Percentiles rank a stretch among this genome's conserved stretches.
These are phyloP conservation scores for Camptogramma bilineatum DNA, from an alignment of 2,888 invertebrate species.

Conservation along the genomic window DNA sequence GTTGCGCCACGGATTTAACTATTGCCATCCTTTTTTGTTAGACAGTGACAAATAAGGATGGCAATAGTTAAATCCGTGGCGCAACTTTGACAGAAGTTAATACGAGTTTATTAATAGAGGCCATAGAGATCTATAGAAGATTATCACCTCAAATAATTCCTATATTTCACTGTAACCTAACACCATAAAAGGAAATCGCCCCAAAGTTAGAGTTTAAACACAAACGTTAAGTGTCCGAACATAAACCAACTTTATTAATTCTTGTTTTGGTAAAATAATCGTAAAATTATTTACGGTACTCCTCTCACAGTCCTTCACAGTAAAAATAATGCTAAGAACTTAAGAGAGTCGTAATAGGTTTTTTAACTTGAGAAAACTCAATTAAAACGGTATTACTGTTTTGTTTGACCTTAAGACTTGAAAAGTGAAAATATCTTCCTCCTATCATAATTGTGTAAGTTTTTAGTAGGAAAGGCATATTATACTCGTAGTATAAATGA, in stretches of 20 bases:
- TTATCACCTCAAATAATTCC: too few relatives aligned
- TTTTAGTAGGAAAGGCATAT: too few relatives aligned
- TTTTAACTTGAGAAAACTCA: conserved; percentile 19
- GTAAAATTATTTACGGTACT: conserved; percentile 25
- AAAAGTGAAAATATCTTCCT: too few relatives aligned
- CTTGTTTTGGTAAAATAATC: conserved; percentile 33
- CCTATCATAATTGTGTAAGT: too few relatives aligned
- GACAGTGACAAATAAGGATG: too few relatives aligned
- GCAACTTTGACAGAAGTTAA: too few relatives aligned
- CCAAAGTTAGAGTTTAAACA: conserved; percentile 24
- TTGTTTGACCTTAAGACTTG: not conserved
- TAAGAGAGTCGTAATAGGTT: conserved; percentile 20
- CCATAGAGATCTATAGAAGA: too few relatives aligned
- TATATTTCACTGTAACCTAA: not conserved
- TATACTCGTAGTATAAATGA: too few relatives aligned
- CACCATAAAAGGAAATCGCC: conserved; percentile 10
- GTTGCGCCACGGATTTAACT: too few relatives aligned
- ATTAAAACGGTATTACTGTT: conserved; percentile 15
- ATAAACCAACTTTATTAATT: conserved; percentile 30
- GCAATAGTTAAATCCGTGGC: too few relatives aligned
- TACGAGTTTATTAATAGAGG: too few relatives aligned
- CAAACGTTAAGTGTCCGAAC: conserved; percentile 25
- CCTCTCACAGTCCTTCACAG: conserved; percentile 10
- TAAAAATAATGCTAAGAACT: conserved; percentile 17
- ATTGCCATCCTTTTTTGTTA: too few relatives aligned